Conservation (phyloP, 1,140 invertebrate species). For the Notospermus geniculatus region DNA sequence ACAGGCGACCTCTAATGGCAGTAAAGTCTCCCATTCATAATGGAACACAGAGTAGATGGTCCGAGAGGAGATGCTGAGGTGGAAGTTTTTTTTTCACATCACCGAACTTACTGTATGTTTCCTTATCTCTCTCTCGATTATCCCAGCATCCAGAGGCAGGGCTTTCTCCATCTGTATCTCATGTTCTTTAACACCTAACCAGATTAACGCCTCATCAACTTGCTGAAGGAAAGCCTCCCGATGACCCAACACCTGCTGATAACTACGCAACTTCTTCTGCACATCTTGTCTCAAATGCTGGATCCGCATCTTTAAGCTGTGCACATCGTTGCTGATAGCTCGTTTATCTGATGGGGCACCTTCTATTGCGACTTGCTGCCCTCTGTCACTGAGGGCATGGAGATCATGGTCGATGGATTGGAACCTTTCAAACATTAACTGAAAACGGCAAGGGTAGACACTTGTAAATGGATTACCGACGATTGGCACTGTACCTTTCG, state of each 20-base stretch:
- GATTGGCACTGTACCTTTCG: not conserved
- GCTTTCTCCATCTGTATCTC: slow-evolving; percentile 77
- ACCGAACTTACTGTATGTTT: slow-evolving; percentile 70
- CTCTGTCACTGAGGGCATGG: slow-evolving; percentile 83
- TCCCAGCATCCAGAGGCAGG: slow-evolving; percentile 72
- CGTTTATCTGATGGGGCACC: slow-evolving; percentile 82
- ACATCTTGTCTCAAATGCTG: slow-evolving; percentile 75
- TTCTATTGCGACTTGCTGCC: slow-evolving; percentile 85
- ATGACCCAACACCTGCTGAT: slow-evolving; percentile 82
- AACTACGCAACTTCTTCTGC: slow-evolving; percentile 80
- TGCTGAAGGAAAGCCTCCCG: slow-evolving; percentile 77
- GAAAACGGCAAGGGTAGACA: slow-evolving; percentile 39
- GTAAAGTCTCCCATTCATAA: too few species aligned
- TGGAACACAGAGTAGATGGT: too few species aligned
- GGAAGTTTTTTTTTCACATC: not conserved
- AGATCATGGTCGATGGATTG: slow-evolving; percentile 85
- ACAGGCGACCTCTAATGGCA: too few species aligned
- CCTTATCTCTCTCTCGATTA: slow-evolving; percentile 76
- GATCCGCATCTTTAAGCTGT: slow-evolving; percentile 80
- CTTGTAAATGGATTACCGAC: not conserved
- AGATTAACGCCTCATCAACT: slow-evolving; percentile 76
- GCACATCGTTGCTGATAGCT: slow-evolving; percentile 80
- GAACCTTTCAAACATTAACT: slow-evolving; percentile 71
- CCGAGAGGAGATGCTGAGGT: too few species aligned
- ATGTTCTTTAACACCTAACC: slow-evolving; percentile 81